phyloP scores from a whole-genome alignment of 1,140 invertebrate genomes.

The Sesamia nonagrioides region DNA sequence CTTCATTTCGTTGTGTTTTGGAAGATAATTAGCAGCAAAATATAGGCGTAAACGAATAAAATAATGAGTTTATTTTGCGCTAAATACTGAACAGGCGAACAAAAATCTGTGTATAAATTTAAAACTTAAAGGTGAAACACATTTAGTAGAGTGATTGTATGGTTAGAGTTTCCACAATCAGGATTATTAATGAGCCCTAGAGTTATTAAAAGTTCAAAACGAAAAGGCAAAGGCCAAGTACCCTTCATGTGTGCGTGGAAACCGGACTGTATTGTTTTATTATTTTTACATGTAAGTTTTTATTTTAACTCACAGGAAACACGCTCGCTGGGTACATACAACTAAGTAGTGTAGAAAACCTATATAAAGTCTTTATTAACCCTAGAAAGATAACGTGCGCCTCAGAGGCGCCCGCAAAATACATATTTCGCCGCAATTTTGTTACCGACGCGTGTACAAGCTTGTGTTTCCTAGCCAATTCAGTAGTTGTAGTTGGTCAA shows the following conservation, averaged over 20 bases:
- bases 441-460: no score
- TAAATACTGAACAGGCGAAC: neutral
- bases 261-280: constrained; percentile 54
- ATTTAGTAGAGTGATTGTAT: neutral
- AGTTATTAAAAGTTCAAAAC: constrained; percentile 2
- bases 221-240: constrained; percentile 34
- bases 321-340: constrained; percentile 30
- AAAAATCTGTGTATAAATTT: neutral
- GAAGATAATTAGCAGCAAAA: neutral
- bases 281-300: constrained; percentile 54
- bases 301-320: constrained; percentile 51
- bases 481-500: no score
- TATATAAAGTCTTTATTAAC: constrained; percentile 20
- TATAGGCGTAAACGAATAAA: neutral
- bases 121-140: no score
- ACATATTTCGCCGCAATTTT: no score
- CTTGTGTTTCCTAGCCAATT: no score
- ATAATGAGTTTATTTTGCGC: constrained; percentile 1
- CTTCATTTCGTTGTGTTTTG: constrained; percentile 8
- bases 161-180: neutral
- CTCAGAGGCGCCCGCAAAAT: no score
- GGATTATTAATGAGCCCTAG: neutral
- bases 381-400: no score
- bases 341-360: neutral
- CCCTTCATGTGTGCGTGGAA: constrained; percentile 33